Evolutionary conservation across 2,888 invertebrate genomes (phyloP).

Genomic region (Notocelia uddmanniana): DNA sequence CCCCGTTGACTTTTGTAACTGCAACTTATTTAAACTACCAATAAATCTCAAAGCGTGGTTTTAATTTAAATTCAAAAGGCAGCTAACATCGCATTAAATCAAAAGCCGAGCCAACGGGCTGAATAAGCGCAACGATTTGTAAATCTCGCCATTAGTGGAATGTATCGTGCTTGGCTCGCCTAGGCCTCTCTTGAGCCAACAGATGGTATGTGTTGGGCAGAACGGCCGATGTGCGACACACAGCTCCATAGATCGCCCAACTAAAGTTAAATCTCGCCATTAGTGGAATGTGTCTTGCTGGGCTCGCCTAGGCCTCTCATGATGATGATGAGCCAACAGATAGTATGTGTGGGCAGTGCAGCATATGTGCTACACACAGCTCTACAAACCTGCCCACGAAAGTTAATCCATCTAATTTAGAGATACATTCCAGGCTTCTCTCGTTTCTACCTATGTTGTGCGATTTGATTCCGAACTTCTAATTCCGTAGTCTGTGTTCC

Average conservation of each 20-base stretch:
- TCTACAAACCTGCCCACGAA: no score
- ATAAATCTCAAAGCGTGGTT: slow-evolving; percentile 43
- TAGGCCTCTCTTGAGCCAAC: slow-evolving; percentile 62
- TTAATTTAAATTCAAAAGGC: slow-evolving; percentile 47
- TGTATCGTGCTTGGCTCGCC: slow-evolving; percentile 65
- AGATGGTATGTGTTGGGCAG: slow-evolving; percentile 64
- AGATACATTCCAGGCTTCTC: no score
- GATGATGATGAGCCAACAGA: no score
- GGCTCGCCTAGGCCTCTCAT: slow-evolving; percentile 58
- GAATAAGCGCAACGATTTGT: slow-evolving; percentile 69
- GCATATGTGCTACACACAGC: no score
- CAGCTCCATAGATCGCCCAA: slow-evolving; percentile 13
- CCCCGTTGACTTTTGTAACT: slow-evolving; percentile 10
- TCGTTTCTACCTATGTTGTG: no score
- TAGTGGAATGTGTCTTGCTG: slow-evolving; percentile 65
- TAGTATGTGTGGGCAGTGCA: no score
- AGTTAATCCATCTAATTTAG: no score
- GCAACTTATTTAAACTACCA: slow-evolving; percentile 35
- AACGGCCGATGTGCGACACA: slow-evolving; percentile 49
- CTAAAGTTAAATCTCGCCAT: slow-evolving; percentile 67
- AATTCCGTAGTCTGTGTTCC: no score
- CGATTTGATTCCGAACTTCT: no score
- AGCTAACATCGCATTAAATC: slow-evolving; percentile 52
- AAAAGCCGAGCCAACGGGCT: slow-evolving; percentile 54
- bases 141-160: slow-evolving; percentile 70